Evolutionary conservation across 2,113 vertebrate species (phyloP), one percentile per base, ranked within the genome.

Genomic region (Lagopus muta): DNA sequence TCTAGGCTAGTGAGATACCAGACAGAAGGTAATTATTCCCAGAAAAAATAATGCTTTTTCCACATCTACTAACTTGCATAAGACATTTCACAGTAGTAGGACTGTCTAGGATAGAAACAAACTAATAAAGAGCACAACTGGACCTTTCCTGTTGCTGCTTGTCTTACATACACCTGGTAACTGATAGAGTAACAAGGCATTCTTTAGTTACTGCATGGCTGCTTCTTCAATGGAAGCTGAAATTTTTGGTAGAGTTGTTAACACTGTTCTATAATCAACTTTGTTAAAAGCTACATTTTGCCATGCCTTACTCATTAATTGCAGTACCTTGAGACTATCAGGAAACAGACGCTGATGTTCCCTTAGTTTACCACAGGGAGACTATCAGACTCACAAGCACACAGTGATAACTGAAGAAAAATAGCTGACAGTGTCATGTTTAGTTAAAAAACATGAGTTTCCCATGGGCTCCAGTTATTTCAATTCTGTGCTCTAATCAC

Each of bases 161-260:
- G 54, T 76, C n/a, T 81, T 47, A 57, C 15, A n/a, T 0, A 0
- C 38, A 65, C 16, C 60, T 69, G 48, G 73, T 52, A 86, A 50
- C 18, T 5, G 28, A 13, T 32, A 28, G 0, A 1, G 25, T 47
- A 60, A 65, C 13, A 8, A 21, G 57, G 25, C 17, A 36, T 8
- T 43, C n/a, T 8, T 24, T 50, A 36, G 32, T 73, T 64, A 64
- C 17, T 47, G 14, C 15, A 47, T 7, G 20, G 30, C 3, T 81
- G 42, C 8, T 55, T 1, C 1, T 32, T 32, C 48, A 17, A 30
- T 30, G 48, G 30, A 54, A 67, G 20, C 19, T 18, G 65, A 5
- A 71, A 72, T 45, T 69, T 81, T 72, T 61, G 34, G 21, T 55
- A 47, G 60, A 73, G 73, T 8, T 32, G 36, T 25, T 40, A 18